Percentiles rank a stretch among this genome's conserved stretches.
phyloP scores from a whole-genome alignment of 2,113 vertebrate genomes.

The Odocoileus hemionus region DNA sequence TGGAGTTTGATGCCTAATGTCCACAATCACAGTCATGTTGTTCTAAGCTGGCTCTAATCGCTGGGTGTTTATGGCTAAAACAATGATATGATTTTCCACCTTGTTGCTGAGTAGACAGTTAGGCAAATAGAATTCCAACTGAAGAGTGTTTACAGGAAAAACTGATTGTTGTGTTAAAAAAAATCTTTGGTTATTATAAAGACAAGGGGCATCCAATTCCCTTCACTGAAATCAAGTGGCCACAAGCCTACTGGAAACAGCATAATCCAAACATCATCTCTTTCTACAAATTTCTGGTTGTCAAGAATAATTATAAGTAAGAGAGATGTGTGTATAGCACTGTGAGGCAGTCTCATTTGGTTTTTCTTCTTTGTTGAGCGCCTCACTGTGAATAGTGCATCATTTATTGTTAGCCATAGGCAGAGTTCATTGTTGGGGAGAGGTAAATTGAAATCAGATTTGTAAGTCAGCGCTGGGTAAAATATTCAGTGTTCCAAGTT shows the following conservation, averaged over 20 bases:
- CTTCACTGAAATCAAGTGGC: conserved; percentile 6
- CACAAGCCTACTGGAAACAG: conserved; percentile 28
- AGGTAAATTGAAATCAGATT: neutral
- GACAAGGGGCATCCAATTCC: conserved; percentile 20
- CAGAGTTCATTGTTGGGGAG: neutral
- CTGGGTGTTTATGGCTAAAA: neutral
- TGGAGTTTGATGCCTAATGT: neutral
- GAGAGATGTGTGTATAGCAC: neutral
- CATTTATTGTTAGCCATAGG: neutral
- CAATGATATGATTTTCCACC: neutral
- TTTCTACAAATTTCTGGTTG: conserved; percentile 26
- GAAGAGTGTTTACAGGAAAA: conserved; percentile 28
- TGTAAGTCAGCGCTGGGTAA: neutral
- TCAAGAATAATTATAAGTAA: conserved; percentile 32
- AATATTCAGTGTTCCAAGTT: neutral
- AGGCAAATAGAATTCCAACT: conserved; percentile 23
- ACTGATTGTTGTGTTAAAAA: neutral
- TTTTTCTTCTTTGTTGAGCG: neutral
- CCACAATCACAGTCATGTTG: neutral
- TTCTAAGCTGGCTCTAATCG: neutral
- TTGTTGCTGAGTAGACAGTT: neutral
- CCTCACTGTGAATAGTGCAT: neutral
- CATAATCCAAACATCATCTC: neutral
- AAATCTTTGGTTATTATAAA: conserved; percentile 18
- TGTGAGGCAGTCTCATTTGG: neutral